Evolutionary conservation across 2,888 invertebrate species (phyloP).

Genomic region (Drosophila crucigera): DNA sequence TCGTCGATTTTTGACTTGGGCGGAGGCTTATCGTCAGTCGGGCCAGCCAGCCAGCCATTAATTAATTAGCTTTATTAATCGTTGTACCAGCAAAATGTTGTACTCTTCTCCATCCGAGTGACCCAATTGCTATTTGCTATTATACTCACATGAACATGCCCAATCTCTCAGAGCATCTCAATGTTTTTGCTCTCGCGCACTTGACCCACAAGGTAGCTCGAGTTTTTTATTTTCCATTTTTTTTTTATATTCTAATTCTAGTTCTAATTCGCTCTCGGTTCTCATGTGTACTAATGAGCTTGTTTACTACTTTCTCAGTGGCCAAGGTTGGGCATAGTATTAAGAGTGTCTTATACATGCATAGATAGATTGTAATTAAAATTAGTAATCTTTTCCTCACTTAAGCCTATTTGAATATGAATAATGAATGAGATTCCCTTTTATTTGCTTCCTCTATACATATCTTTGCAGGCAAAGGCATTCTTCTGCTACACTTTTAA

Average conservation of each 20-base stretch:
- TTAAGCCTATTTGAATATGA: conserved; percentile 56
- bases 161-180: conserved; percentile 9
- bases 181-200: conserved; percentile 53
- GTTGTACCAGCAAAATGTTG: conserved; percentile 47
- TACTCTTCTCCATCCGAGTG: conserved; percentile 58
- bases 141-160: conserved; percentile 1
- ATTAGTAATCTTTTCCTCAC: conserved; percentile 64
- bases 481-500: conserved; percentile 63
- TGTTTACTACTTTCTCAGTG: conserved; percentile 28
- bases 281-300: conserved; percentile 18
- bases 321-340: conserved; percentile 51
- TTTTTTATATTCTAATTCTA: not conserved
- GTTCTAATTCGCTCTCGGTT: conserved; percentile 8
- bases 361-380: conserved; percentile 50
- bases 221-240: not conserved
- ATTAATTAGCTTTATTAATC: conserved; percentile 74
- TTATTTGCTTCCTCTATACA: conserved; percentile 30
- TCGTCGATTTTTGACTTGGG: conserved; percentile 76
- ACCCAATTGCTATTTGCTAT: conserved; percentile 55
- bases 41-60: conserved; percentile 34
- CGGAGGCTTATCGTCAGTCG: conserved; percentile 65
- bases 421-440: conserved; percentile 37
- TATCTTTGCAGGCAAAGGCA: conserved; percentile 76
- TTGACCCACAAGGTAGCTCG: conserved; percentile 74
- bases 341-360: conserved; percentile 10